phyloP scores from a whole-genome alignment of 2,113 vertebrate genomes.

The Dipodomys merriami region DNA sequence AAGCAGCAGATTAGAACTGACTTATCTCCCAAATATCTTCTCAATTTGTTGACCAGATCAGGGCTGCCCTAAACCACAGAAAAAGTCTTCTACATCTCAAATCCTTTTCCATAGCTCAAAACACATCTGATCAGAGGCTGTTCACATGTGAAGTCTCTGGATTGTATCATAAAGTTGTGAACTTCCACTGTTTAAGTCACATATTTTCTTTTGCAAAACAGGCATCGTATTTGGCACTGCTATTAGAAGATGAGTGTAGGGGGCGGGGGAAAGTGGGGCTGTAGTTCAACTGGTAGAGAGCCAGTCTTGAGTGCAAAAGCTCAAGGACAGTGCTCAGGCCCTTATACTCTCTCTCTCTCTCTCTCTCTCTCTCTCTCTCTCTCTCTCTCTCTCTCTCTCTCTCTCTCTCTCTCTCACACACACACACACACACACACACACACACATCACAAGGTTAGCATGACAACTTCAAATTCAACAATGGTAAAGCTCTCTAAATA shows the following conservation, averaged over 20 bases:
- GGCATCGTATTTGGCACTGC: not conserved
- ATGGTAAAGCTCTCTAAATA: not conserved
- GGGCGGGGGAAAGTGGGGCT: too few species aligned
- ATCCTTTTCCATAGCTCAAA: not conserved
- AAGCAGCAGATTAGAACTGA: not conserved
- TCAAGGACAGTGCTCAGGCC: too few species aligned
- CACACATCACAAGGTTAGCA: too few species aligned
- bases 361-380: too few species aligned
- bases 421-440: too few species aligned
- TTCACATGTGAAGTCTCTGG: not conserved
- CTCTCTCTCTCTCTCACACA: too few species aligned
- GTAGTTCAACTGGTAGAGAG: too few species aligned
- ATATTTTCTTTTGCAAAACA: constrained; percentile 23
- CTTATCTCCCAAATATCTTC: not conserved
- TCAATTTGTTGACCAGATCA: not conserved
- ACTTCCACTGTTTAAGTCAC: not conserved
- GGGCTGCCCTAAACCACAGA: not conserved
- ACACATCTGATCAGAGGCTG: not conserved
- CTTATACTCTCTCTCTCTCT: too few species aligned
- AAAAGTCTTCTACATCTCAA: not conserved
- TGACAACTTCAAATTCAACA: constrained; percentile 21
- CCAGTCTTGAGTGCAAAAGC: too few species aligned
- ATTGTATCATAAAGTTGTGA: not conserved
- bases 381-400: too few species aligned
- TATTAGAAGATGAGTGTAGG: not conserved